A percentile compares a stretch with the other conserved stretches of the same genome.
These are phyloP conservation scores for Ciconia maguari DNA, from an alignment of 2,113 vertebrate genomes.

Conservation along the genomic window DNA sequence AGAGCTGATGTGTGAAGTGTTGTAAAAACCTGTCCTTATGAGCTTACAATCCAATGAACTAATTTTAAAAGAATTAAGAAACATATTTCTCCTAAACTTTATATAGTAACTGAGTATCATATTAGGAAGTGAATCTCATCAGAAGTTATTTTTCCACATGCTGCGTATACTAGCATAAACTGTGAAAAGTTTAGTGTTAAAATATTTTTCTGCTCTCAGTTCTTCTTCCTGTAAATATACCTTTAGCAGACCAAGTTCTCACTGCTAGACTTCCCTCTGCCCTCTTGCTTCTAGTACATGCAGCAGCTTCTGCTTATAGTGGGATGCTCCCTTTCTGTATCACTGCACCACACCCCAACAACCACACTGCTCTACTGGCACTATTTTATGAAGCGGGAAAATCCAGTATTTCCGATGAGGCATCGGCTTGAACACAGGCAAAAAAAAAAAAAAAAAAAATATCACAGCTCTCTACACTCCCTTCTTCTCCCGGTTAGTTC, in stretches of 20 bases:
- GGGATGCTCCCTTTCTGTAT: not conserved
- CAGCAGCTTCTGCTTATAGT: not conserved
- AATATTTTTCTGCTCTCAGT: not conserved
- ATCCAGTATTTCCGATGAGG: not conserved
- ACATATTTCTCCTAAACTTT: not conserved
- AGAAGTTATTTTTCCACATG: not conserved
- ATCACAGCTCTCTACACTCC: not conserved
- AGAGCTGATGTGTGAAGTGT: not conserved
- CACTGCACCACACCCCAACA: not conserved
- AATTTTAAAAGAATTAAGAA: not conserved
- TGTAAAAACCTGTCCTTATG: not conserved
- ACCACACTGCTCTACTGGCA: not conserved
- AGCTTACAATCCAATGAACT: not conserved
- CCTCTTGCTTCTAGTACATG: not conserved
- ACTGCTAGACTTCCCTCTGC: not conserved
- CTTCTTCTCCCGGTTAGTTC: not conserved
- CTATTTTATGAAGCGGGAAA: not conserved
- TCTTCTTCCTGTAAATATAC: not conserved
- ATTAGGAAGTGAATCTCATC: not conserved
- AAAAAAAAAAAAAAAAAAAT: not conserved
- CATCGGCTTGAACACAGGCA: not conserved
- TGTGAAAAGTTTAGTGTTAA: not conserved
- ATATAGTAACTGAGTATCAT: not conserved
- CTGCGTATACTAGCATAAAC: not conserved
- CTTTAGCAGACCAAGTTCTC: not conserved